A percentile compares a stretch with the other conserved stretches of the same genome.
Conservation (phyloP, 2,113 vertebrate species). For the Catharus bicknelli region DNA sequence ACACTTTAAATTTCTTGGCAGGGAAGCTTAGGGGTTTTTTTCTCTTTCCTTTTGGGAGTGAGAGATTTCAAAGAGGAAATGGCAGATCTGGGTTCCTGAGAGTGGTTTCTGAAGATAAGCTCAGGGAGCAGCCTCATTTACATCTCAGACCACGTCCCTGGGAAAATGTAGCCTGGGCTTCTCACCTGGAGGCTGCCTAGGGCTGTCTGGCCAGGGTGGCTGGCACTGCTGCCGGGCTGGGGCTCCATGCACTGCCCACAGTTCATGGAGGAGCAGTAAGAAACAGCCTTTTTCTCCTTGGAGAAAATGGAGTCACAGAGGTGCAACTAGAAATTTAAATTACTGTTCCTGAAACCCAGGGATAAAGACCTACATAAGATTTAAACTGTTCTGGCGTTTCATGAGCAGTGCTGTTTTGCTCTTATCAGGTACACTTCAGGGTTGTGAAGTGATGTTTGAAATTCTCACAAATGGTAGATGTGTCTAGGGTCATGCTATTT, state of each 20-base stretch:
- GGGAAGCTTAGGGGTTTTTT: not conserved
- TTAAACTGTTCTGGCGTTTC: not conserved
- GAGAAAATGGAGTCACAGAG: not conserved
- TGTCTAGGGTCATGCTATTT: not conserved
- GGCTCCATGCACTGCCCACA: not conserved
- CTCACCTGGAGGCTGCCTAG: not conserved
- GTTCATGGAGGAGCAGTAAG: rapidly evolving
- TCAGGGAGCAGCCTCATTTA: not conserved
- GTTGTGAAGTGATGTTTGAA: not conserved
- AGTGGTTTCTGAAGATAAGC: not conserved
- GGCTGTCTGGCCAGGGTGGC: not conserved
- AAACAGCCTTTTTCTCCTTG: not conserved
- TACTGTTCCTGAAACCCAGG: not conserved
- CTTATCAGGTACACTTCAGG: not conserved
- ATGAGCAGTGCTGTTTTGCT: not conserved
- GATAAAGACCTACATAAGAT: not conserved
- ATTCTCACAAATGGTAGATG: not conserved
- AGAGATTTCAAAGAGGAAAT: constrained; percentile 24
- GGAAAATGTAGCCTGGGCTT: not conserved
- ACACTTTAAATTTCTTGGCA: constrained; percentile 38
- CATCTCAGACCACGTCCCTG: not conserved
- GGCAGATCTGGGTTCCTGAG: not conserved
- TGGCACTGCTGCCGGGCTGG: not conserved
- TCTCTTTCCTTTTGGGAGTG: not conserved
- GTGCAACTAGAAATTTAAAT: not conserved